Evolutionary conservation across 2,888 invertebrate genomes (phyloP).

Genomic region (Xanthorhoe spadicearia): DNA sequence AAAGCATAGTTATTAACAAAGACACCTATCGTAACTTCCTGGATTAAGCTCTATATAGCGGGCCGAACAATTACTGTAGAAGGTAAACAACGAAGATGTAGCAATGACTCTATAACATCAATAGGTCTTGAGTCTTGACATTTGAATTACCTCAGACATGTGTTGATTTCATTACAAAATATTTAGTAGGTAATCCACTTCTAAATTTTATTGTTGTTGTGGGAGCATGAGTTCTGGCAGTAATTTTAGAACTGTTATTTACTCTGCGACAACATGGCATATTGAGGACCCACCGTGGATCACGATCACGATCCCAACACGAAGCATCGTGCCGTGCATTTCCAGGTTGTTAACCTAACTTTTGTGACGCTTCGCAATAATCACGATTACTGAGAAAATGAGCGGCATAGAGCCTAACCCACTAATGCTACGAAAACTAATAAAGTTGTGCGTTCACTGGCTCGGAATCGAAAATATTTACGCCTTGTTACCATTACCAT

Average conservation of each 20-base stretch:
- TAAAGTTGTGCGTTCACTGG: not conserved
- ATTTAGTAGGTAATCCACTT: too few species aligned
- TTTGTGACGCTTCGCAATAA: conserved; percentile 40
- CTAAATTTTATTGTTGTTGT: not conserved
- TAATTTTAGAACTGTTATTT: not conserved
- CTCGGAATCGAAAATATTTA: too few species aligned
- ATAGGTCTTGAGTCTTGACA: too few species aligned
- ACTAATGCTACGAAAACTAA: not conserved
- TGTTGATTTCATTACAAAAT: too few species aligned
- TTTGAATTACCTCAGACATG: too few species aligned
- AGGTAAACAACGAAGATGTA: too few species aligned
- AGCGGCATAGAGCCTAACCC: not conserved
- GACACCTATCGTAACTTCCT: conserved; percentile 27
- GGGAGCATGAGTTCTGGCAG: not conserved
- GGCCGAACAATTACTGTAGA: too few species aligned
- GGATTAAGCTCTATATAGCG: not conserved
- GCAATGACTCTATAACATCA: too few species aligned
- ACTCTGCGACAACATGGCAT: conserved; percentile 4
- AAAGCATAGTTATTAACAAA: conserved; percentile 6
- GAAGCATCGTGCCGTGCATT: conserved; percentile 44
- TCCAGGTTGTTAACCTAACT: conserved; percentile 56
- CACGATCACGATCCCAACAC: conserved; percentile 63
- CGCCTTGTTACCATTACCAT: too few species aligned
- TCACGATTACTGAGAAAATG: conserved; percentile 18
- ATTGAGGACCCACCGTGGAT: conserved; percentile 40